Base-by-base conservation (phyloP, 2,797 vertebrate genomes). In the Spinus pinus region DNA sequence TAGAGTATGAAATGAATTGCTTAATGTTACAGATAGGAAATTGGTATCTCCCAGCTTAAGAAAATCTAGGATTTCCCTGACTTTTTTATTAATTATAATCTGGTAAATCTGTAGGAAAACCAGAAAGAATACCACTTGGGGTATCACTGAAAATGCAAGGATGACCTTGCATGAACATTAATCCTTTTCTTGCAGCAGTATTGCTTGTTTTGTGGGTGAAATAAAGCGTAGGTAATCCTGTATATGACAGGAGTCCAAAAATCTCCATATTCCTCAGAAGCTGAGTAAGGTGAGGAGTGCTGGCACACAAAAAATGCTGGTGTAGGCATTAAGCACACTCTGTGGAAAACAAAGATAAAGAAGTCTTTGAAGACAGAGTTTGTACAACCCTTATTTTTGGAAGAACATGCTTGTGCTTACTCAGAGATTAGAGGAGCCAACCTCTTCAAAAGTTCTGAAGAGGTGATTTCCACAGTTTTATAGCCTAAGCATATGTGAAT, bases 171-270 rank as follows among this genome's bases (percentile, higher is more conserved):
- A 62, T 18, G 3, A 81, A 25, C 14, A 37, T 37, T 23, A 71
- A 33, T 78, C 17, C 3, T 46, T 47, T 73, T 35, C 17, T 88
- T 64, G 15, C 3, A 23, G 39, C 7, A 28, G 10, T 28, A 27
- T 28, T 35, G 2, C 17, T 86, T 53, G 20, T 4, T 81, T 69
- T 78, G 13, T 69, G 46, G 72, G 11, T 31, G 65, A 73, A 86
- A 81, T 50, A 41, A 67, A 73, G 27, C 0, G 0, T 10, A 71
- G n/a, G 9, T 71, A 1, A 0, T 33, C 8, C 23, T 53, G 5
- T 33, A 31, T 15, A 21, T 28, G 64, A 54, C 19, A 56, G 42
- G 18, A 60, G 33, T 33, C 42, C 15, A 80, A 83, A 80, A 47
- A 60, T 71, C 39, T 73, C 61, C 2, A 0, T 41, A 33, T 53